These are phyloP conservation scores for Drosophila bocki DNA, from an alignment of 1,140 invertebrate species.

Conservation along the genomic window DNA sequence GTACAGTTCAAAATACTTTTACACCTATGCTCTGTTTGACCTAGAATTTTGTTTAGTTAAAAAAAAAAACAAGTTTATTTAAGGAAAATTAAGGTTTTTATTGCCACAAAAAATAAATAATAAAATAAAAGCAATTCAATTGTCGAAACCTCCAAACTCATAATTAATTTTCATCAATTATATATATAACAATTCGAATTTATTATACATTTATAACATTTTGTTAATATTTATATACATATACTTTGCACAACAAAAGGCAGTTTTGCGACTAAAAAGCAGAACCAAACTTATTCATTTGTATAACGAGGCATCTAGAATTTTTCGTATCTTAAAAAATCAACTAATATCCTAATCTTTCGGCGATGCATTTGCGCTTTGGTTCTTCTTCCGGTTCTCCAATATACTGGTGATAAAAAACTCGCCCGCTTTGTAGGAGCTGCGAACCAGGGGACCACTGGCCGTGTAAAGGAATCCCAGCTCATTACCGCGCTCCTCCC, in stretches of 20 bases:
- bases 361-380: not conserved
- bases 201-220: conserved; percentile 19
- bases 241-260: conserved; percentile 28
- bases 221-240: conserved; percentile 22
- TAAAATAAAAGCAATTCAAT: not conserved
- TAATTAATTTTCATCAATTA: not conserved
- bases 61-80: too few relatives aligned
- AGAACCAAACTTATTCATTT: conserved; percentile 2
- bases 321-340: not conserved
- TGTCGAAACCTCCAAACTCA: not conserved
- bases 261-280: conserved; percentile 1
- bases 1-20: too few relatives aligned
- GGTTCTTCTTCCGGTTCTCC: conserved; percentile 85
- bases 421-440: conserved; percentile 98
- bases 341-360: conserved; percentile 6
- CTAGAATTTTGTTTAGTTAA: too few relatives aligned
- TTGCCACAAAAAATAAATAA: not conserved
- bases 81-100: not conserved
- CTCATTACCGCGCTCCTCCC: conserved; percentile 94
- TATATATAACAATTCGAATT: conserved; percentile 37
- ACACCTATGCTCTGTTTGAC: too few relatives aligned
- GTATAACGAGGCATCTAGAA: not conserved
- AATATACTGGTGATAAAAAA: conserved; percentile 94
- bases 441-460: conserved; percentile 98
- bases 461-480: conserved; percentile 98